Percentiles rank a stretch among this genome's conserved stretches.
phyloP scores from a whole-genome alignment of 2,797 vertebrate species.

The Champsocephalus gunnari region DNA sequence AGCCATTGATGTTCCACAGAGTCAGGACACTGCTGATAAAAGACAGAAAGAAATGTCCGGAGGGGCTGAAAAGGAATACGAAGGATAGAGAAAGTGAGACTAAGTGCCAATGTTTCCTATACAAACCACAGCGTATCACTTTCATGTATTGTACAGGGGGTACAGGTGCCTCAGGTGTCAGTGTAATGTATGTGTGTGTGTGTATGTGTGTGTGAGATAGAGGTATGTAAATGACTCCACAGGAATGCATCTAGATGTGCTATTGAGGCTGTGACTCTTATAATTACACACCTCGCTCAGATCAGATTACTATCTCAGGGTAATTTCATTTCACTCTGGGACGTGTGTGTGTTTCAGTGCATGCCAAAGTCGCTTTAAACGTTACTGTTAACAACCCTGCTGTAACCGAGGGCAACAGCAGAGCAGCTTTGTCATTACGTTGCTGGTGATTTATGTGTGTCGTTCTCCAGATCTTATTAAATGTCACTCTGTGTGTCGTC shows the following conservation, averaged over 20 bases:
- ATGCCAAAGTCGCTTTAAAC: constrained; percentile 20
- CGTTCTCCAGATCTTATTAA: constrained; percentile 65
- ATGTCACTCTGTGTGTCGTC: constrained; percentile 60
- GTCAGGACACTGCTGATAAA: not conserved
- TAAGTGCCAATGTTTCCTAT: constrained; percentile 8
- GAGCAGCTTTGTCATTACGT: constrained; percentile 46
- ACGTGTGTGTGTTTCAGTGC: not conserved
- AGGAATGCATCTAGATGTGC: constrained; percentile 57
- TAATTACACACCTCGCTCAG: constrained; percentile 53
- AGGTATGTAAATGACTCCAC: constrained; percentile 39
- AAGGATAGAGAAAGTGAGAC: constrained; percentile 12
- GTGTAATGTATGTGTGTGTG: constrained; percentile 11
- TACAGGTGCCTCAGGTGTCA: constrained; percentile 50
- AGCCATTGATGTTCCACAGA: not conserved
- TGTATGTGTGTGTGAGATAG: constrained; percentile 1
- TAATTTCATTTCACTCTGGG: constrained; percentile 42
- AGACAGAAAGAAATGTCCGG: constrained; percentile 2
- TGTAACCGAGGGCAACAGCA: constrained; percentile 62
- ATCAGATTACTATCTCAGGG: constrained; percentile 57
- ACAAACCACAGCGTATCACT: constrained; percentile 35
- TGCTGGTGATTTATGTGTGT: constrained; percentile 68
- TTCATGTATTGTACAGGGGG: constrained; percentile 9
- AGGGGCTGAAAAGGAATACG: constrained; percentile 13
- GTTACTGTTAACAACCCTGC: constrained; percentile 48
- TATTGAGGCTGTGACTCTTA: constrained; percentile 37